Conservation (phyloP, 2,797 vertebrate species). For the Thripadectes ignobilis region DNA sequence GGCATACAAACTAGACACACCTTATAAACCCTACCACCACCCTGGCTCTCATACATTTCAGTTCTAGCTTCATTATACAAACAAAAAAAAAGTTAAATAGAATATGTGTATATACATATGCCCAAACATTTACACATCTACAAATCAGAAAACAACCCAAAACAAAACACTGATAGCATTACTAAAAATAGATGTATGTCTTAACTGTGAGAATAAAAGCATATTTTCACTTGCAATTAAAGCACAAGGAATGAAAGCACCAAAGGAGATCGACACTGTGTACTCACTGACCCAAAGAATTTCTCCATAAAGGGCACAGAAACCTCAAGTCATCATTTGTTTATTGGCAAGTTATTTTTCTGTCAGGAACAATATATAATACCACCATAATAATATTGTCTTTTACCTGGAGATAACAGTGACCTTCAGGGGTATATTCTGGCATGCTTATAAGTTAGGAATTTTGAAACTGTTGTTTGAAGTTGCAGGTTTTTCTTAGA, state of each 20-base stretch:
- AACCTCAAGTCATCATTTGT: background rate
- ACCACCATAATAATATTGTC: background rate
- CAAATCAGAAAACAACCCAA: rapidly evolving
- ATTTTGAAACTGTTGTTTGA: background rate
- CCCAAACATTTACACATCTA: background rate
- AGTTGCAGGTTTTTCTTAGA: background rate
- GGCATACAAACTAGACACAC: background rate
- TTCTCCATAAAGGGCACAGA: background rate
- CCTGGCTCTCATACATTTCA: background rate
- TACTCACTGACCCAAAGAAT: background rate
- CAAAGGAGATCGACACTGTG: background rate
- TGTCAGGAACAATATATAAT: background rate
- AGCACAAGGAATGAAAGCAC: background rate
- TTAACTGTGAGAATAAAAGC: background rate
- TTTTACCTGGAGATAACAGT: background rate
- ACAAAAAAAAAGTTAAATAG: background rate
- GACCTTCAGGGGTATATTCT: background rate
- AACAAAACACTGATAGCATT: background rate
- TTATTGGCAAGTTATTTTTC: background rate
- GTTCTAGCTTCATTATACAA: background rate
- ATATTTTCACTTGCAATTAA: background rate
- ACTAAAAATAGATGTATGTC: background rate
- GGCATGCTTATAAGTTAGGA: background rate
- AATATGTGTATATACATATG: rapidly evolving
- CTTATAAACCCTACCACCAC: background rate